Conservation (phyloP, 2,888 invertebrate species). For the Noctuana brunneofusca region DNA sequence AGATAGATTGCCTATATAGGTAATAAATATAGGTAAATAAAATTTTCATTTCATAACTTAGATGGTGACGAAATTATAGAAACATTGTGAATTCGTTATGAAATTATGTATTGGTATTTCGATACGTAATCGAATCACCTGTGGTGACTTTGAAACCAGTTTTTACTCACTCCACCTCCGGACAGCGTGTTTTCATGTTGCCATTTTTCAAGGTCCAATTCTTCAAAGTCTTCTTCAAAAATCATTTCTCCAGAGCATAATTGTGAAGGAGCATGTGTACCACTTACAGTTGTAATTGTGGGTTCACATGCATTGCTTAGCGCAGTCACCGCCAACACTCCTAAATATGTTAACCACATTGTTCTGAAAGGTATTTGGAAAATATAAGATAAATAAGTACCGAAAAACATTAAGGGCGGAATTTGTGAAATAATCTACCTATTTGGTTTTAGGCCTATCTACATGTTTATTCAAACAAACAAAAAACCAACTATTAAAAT, state of each 20-base stretch:
- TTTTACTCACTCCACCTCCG: conserved; percentile 83
- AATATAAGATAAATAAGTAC: too few species aligned
- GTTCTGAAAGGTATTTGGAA: conserved; percentile 11
- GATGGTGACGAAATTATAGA: too few species aligned
- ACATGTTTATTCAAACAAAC: background rate
- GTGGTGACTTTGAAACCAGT: conserved; percentile 3
- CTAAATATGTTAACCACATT: conserved; percentile 3
- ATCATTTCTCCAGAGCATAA: conserved; percentile 83
- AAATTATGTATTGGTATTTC: too few species aligned
- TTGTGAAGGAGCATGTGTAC: conserved; percentile 63
- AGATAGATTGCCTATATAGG: too few species aligned
- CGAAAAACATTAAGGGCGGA: background rate
- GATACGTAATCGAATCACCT: background rate
- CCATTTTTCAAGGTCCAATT: conserved; percentile 82
- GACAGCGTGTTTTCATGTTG: conserved; percentile 84
- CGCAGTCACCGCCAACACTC: background rate
- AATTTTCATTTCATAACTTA: too few species aligned
- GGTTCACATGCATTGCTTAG: conserved; percentile 15
- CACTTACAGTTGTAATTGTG: conserved; percentile 48
- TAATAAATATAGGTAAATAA: too few species aligned
- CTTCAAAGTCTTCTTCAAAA: conserved; percentile 84
- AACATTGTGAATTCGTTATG: too few species aligned
- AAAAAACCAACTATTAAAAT: too few species aligned
- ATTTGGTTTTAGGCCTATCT: too few species aligned
- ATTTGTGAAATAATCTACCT: too few species aligned